phyloP scores from a whole-genome alignment of 2,888 invertebrate genomes.

The Acrobasis suavella region DNA sequence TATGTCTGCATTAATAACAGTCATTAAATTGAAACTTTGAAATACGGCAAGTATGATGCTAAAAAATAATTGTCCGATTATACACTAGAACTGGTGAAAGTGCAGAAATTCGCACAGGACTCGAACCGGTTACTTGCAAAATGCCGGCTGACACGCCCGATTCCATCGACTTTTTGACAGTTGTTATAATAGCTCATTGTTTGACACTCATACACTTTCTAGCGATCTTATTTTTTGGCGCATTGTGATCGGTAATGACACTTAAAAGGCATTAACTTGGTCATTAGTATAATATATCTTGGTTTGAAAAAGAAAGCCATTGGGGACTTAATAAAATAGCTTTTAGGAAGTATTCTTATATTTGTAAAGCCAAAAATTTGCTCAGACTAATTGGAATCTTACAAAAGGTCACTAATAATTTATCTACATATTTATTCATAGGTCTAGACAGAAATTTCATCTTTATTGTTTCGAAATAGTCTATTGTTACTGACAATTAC shows the following conservation, averaged over 20 bases:
- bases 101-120: constrained; percentile 40
- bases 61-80: not conserved
- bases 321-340: no score
- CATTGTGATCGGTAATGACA: constrained; percentile 12
- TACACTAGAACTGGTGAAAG: constrained; percentile 46
- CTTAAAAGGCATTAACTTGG: not conserved
- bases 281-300: not conserved
- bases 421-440: not conserved
- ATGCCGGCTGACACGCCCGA: constrained; percentile 29
- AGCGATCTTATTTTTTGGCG: constrained; percentile 22
- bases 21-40: not conserved
- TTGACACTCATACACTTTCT: constrained; percentile 35
- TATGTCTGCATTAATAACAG: not conserved
- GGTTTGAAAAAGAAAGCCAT: not conserved
- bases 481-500: constrained; percentile 1
- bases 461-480: not conserved
- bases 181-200: constrained; percentile 31
- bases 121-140: constrained; percentile 41
- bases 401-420: not conserved
- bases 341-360: no score
- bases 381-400: not conserved
- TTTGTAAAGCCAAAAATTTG: no score
- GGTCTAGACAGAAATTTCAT: not conserved
- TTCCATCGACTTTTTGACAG: constrained; percentile 37
- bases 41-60: not conserved